Percentiles rank a stretch among this genome's conserved stretches.
phyloP scores from a whole-genome alignment of 2,797 vertebrate species.

The Myotis daubentonii region DNA sequence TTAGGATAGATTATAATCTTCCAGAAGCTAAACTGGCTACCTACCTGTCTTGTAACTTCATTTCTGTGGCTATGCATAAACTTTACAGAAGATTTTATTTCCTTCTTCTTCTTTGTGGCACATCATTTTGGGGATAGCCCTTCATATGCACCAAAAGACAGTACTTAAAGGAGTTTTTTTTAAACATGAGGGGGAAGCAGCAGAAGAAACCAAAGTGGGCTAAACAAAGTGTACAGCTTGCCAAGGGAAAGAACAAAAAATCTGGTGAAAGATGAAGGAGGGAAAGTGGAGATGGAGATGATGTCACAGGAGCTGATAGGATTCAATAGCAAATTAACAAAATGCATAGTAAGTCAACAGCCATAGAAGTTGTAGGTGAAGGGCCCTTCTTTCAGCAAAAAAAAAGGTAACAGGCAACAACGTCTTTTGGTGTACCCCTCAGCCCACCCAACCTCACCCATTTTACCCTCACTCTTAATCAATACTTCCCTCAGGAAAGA shows the following conservation, averaged over 20 bases:
- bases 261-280: background rate
- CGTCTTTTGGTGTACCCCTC: background rate
- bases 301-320: background rate
- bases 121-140: conserved; percentile 1
- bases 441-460: background rate
- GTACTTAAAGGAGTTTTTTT: conserved; percentile 7
- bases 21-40: background rate
- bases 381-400: background rate
- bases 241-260: conserved; percentile 22
- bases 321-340: background rate
- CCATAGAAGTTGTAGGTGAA: background rate
- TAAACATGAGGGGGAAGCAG: conserved; percentile 23
- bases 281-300: background rate
- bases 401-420: background rate
- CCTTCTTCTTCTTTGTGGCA: background rate
- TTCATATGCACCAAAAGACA: conserved; percentile 11
- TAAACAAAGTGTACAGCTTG: conserved; percentile 48
- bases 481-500: background rate
- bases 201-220: conserved; percentile 17
- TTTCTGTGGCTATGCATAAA: background rate
- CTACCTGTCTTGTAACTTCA: conserved; percentile 6
- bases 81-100: conserved; percentile 29
- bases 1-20: background rate
- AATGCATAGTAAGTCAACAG: background rate
- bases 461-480: background rate